These are phyloP conservation scores for Phocoena sinus DNA, from an alignment of 2,113 vertebrate species.

Conservation along the genomic window DNA sequence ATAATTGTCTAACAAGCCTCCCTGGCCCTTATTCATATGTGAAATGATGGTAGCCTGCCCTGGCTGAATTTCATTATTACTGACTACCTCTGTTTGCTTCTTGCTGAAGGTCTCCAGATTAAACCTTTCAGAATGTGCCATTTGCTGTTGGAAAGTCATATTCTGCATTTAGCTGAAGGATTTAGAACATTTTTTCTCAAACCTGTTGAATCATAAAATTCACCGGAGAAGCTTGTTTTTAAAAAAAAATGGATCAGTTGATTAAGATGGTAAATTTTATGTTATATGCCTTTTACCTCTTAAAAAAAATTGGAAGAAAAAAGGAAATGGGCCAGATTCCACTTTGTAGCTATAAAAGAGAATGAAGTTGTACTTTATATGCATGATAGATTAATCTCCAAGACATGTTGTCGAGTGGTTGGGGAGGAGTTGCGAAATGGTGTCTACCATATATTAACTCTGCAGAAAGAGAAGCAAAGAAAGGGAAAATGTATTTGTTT, in stretches of 20 bases:
- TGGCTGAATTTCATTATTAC: neutral
- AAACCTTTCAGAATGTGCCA: neutral
- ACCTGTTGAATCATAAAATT: neutral
- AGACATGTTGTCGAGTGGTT: neutral
- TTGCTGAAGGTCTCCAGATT: rapidly evolving
- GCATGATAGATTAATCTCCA: too few species aligned
- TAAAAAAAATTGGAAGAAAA: neutral
- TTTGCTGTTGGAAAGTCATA: neutral
- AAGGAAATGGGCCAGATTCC: neutral
- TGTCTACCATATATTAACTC: neutral
- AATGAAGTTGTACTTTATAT: neutral
- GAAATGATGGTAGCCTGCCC: neutral
- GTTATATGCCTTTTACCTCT: neutral
- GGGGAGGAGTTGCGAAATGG: neutral
- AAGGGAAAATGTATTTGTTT: neutral
- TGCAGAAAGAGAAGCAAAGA: neutral
- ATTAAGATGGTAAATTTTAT: neutral
- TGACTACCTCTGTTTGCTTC: neutral
- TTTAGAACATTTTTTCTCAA: neutral
- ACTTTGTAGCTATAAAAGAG: neutral
- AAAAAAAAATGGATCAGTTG: neutral
- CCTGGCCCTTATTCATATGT: neutral
- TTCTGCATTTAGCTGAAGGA: neutral
- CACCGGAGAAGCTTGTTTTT: neutral
- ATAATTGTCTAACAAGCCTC: neutral